Base-by-base conservation (phyloP, 2,888 invertebrate genomes). In the Formica aserva region DNA sequence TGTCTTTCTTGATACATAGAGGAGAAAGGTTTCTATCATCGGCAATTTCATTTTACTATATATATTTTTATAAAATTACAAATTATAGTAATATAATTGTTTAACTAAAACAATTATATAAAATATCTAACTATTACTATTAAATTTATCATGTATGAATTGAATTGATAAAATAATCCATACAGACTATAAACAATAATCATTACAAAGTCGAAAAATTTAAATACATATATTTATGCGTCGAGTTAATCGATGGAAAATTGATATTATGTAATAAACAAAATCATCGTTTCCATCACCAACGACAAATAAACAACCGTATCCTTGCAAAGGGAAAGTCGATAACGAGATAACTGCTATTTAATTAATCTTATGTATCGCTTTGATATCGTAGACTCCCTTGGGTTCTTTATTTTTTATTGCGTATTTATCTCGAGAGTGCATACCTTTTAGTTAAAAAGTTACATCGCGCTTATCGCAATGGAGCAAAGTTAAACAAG, bases 401-500 rank as follows among this genome's bases (percentile, higher is more conserved):
- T 26, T 26, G 26, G 13, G 4, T n/a, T 35, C 3, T 45, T 26
- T 26, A 26, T 26, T 48, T 48, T 6, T 48, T 57, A 78, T 75
- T 35, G 26, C 57, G 1, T 57, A 35, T 65, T 63, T 26, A 1
- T 22, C n/a, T 45, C 15, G 15, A 15, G 35, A 76, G 5, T 9
- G 29, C 6, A 52, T n/a, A 52, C 5, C 15, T 52, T 26, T 65
- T 22, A 11, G 11, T 32, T 11, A 41, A 48, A 66, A 38, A 78
- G 45, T 32, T 35, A 26, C 35, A 15, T 13, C 8, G 35, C 22
- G 26, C 22, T 66, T 60, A 41, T 69, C 57, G 15, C 18, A 22
- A n/a, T 15, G n/a, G 55, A 35, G 1, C 77, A 67, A 78, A 78
- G 41, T 78, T 69, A 55, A 78, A 52, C n/a, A 52, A 5, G 52